Conservation (phyloP, 2,888 invertebrate species). For the Athalia circularis region DNA sequence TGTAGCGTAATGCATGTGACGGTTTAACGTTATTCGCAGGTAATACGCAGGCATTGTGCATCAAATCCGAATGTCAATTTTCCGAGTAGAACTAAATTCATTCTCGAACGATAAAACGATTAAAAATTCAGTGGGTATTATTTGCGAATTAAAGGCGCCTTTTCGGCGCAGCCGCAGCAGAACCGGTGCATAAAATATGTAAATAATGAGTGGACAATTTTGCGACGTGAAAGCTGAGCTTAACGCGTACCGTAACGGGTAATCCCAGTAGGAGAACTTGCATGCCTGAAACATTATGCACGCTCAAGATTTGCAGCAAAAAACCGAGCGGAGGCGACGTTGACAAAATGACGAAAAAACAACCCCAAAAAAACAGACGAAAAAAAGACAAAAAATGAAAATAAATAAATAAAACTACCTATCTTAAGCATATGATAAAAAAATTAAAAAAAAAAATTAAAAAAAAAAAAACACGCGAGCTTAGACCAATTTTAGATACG, state of each 20-base stretch:
- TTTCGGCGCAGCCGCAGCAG: background rate
- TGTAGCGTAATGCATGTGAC: no score
- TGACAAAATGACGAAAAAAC: background rate
- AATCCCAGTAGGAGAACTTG: conserved; percentile 17
- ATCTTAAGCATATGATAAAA: conserved; percentile 57
- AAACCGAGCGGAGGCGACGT: conserved; percentile 47
- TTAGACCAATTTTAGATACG: conserved; percentile 68
- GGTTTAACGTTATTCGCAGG: background rate
- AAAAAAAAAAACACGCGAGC: conserved; percentile 47
- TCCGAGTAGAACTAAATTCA: no score
- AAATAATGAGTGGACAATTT: conserved; percentile 44
- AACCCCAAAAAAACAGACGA: background rate
- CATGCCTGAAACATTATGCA: conserved; percentile 22
- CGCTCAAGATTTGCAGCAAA: conserved; percentile 50
- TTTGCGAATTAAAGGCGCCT: no score
- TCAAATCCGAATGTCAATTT: background rate
- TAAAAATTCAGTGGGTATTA: no score
- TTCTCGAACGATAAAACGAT: background rate
- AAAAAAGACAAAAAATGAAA: conserved; percentile 62
- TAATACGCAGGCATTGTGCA: background rate
- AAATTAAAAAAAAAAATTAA: conserved; percentile 75
- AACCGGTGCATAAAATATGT: conserved; percentile 46
- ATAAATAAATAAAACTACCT: no score
- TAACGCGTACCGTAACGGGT: conserved; percentile 19
- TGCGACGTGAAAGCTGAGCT: conserved; percentile 51